Conservation (phyloP, 1,140 invertebrate genomes). For the Aphaenogaster floridana region DNA sequence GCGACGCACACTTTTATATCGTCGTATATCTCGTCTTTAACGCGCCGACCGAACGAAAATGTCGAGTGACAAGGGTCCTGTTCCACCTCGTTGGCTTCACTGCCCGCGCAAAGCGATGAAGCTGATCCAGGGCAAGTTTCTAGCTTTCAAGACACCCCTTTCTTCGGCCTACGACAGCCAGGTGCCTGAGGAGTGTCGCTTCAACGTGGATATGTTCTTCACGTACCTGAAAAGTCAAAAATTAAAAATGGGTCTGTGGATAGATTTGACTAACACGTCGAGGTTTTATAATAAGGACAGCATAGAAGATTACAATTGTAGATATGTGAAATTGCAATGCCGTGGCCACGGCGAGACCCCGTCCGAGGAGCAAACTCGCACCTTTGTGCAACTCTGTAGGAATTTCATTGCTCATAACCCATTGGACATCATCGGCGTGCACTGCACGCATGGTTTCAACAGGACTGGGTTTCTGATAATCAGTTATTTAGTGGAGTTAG, state of each 20-base stretch:
- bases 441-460: slow-evolving; percentile 99
- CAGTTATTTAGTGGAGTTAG: slow-evolving; percentile 95
- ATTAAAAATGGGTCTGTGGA: slow-evolving; percentile 97
- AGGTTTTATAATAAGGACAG: slow-evolving; percentile 95
- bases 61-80: slow-evolving; percentile 86
- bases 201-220: slow-evolving; percentile 95
- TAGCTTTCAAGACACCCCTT: slow-evolving; percentile 98
- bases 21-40: background rate
- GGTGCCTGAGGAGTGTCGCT: slow-evolving; percentile 93
- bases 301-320: slow-evolving; percentile 91
- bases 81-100: slow-evolving; percentile 96
- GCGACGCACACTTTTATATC: background rate
- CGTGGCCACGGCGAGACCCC: slow-evolving; percentile 95
- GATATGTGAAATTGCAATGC: slow-evolving; percentile 95
- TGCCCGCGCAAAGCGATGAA: slow-evolving; percentile 95
- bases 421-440: slow-evolving; percentile 94
- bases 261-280: slow-evolving; percentile 98
- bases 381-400: slow-evolving; percentile 93
- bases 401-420: slow-evolving; percentile 94
- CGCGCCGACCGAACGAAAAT: slow-evolving; percentile 57
- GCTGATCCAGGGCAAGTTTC: slow-evolving; percentile 93
- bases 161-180: slow-evolving; percentile 92
- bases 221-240: slow-evolving; percentile 91
- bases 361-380: slow-evolving; percentile 91
- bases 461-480: slow-evolving; percentile 98